A percentile compares a stretch with the other conserved stretches of the same genome.
These are phyloP conservation scores for Gnatocerus cornutus DNA, from an alignment of 2,888 invertebrate genomes.

Conservation along the genomic window DNA sequence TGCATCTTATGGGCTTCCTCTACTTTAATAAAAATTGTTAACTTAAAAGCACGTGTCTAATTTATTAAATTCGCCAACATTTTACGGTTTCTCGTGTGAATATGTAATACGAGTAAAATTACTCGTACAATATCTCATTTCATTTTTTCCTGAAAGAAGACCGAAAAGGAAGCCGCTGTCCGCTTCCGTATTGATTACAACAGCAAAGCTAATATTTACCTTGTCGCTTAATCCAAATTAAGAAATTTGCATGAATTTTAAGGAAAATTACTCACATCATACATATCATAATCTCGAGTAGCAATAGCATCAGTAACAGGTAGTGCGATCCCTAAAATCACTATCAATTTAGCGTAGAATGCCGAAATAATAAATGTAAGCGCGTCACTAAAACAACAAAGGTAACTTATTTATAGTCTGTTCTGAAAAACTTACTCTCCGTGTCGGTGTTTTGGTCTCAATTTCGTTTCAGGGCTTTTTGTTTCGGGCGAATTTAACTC, in stretches of 20 bases:
- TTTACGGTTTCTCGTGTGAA: no score
- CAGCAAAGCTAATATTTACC: constrained; percentile 4
- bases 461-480: not conserved
- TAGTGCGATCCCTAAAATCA: constrained; percentile 54
- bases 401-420: constrained; percentile 4
- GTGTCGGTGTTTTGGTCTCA: constrained; percentile 13
- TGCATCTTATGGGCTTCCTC: no score
- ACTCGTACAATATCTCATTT: not conserved
- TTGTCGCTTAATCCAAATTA: constrained; percentile 29
- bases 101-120: no score
- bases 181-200: constrained; percentile 19
- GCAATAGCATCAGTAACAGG: constrained; percentile 56
- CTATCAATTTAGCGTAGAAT: constrained; percentile 54
- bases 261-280: constrained; percentile 49
- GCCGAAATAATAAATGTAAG: constrained; percentile 49
- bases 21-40: no score
- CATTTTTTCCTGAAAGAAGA: not conserved
- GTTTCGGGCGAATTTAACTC: constrained; percentile 9
- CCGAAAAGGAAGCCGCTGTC: constrained; percentile 2
- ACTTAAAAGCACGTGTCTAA: no score
- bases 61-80: no score
- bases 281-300: constrained; percentile 44
- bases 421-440: constrained; percentile 38
- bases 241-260: constrained; percentile 27
- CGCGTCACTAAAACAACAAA: constrained; percentile 47